phyloP scores from a whole-genome alignment of 2,113 vertebrate genomes.

The Cololabis saira region DNA sequence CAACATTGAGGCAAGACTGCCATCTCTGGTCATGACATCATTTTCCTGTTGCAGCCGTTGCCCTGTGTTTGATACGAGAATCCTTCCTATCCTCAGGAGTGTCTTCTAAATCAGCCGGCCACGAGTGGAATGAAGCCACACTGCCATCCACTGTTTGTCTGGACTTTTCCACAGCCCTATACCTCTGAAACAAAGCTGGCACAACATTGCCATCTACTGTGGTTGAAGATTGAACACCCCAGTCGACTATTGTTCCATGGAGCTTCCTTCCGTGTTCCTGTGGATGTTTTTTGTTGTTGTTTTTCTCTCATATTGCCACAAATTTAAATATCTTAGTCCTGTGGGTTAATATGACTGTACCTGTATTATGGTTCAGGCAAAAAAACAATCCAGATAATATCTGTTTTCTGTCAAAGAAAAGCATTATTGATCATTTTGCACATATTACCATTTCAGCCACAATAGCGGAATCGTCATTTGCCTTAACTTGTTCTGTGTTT shows the following conservation, averaged over 20 bases:
- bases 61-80: conserved; percentile 42
- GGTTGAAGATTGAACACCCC: conserved; percentile 12
- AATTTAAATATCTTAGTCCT: neutral
- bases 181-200: conserved; percentile 16
- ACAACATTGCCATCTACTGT: conserved; percentile 70
- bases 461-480: too few species aligned
- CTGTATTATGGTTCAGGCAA: neutral
- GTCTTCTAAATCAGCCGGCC: conserved; percentile 48
- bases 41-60: conserved; percentile 26
- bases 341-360: neutral
- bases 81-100: conserved; percentile 39
- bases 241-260: neutral
- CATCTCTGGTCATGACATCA: conserved; percentile 60
- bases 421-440: neutral
- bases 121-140: conserved; percentile 47
- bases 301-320: neutral
- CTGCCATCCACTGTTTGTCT: conserved; percentile 71
- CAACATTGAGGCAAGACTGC: conserved; percentile 60
- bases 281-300: neutral
- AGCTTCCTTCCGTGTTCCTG: neutral
- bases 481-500: too few species aligned
- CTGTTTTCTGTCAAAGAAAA: neutral
- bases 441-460: too few species aligned
- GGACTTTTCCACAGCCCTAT: conserved; percentile 17
- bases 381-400: conserved; percentile 1